Evolutionary conservation across 2,888 invertebrate genomes (phyloP), one percentile per base, ranked within the genome.

Genomic region (Trypoxylon attenuatum): DNA sequence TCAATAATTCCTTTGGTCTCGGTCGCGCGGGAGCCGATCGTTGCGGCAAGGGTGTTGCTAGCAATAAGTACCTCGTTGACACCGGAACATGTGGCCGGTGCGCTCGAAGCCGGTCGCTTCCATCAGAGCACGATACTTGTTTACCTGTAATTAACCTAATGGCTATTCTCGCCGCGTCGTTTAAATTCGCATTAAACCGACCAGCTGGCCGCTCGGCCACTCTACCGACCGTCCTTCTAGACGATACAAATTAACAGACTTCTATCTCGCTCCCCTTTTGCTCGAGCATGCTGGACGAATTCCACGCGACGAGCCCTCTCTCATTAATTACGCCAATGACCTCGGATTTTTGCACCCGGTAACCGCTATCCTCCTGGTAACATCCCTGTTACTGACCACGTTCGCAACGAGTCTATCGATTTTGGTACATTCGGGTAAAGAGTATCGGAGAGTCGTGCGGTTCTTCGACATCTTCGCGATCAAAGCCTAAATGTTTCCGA

Each of bases 11-110:
- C 72, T 59, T 59, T 43, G 54, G 53, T 63, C 56, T n/a, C n/a
- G n/a, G n/a, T 50, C 47, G 38, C 29, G 54, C 25, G 33, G 38
- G 38, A 54, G 29, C n/a, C 54, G 66, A 46, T 50, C 43, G 62
- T 59, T 57, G 55, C 33, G 50, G 59, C 21, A 33, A 25, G 51
- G 54, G 56, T 42, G 67, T 59, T 52, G 39, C 60, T 55, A 56
- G 62, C 69, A 69, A 71, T 73, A 66, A 73, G 71, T 71, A 61
- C 59, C 65, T 61, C 69, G 69, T 69, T 71, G 71, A 69, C 58
- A 69, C 45, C 38, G 42, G 55, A 54, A 54, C 68, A 49, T 57
- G 63, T 60, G 56, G 64, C n/a, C 53, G 52, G 15, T 49, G 45
- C 39, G 60, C 52, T 47, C 50, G 22, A 47, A 49, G 53, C 53